Evolutionary conservation across 2,797 vertebrate genomes (phyloP).

Genomic region (Carduelis carduelis): DNA sequence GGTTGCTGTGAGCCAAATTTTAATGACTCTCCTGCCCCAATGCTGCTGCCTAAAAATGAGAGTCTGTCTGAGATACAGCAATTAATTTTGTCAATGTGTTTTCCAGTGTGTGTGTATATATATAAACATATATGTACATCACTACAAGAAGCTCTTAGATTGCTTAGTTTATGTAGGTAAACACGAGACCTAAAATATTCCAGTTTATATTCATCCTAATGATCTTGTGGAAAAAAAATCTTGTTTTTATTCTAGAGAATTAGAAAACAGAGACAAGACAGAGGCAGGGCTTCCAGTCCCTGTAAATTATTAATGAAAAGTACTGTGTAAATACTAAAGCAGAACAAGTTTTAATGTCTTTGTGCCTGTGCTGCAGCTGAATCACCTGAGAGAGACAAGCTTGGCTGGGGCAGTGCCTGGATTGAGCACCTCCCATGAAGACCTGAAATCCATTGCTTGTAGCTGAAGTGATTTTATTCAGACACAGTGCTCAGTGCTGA

Average conservation of each 20-base stretch:
- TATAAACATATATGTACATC: background rate
- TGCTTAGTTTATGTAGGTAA: background rate
- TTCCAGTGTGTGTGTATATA: accelerated
- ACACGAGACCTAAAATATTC: background rate
- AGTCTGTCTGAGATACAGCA: background rate
- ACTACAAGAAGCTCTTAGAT: background rate
- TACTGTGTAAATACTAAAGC: slow-evolving; percentile 1
- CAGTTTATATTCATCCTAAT: background rate
- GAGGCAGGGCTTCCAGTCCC: background rate
- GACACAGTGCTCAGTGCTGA: background rate
- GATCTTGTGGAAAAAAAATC: background rate
- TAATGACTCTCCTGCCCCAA: background rate
- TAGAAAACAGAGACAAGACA: background rate
- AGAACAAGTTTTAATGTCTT: background rate
- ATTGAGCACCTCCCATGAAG: background rate
- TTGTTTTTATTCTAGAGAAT: background rate
- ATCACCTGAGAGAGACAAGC: background rate
- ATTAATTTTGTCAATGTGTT: background rate
- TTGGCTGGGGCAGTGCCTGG: background rate
- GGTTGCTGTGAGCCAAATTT: background rate
- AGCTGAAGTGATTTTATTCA: background rate
- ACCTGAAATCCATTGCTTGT: background rate
- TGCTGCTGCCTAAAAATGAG: background rate
- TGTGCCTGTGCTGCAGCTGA: background rate
- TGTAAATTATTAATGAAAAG: slow-evolving; percentile 37